Conservation (phyloP, 2,113 vertebrate genomes). For the Chionodraco myersi region DNA sequence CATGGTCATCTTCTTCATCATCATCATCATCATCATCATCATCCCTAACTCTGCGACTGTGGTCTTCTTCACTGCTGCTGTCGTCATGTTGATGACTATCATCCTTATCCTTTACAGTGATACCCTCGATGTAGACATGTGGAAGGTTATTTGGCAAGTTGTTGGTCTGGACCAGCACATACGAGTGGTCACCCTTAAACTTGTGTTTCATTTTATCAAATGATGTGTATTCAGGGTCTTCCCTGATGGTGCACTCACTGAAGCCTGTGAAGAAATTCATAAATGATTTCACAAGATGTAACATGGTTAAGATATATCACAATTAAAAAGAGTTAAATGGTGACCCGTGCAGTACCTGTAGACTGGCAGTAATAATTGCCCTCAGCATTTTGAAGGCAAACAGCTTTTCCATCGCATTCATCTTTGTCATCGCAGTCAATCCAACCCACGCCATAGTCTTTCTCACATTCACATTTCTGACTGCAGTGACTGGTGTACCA, state of each 20-base stretch:
- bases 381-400: slow-evolving; percentile 76
- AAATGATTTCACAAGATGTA: background rate
- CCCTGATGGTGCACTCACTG: slow-evolving; percentile 78
- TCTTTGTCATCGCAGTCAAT: slow-evolving; percentile 74
- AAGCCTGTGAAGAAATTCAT: slow-evolving; percentile 75
- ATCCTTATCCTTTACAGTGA: background rate
- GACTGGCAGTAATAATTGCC: slow-evolving; percentile 80
- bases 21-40: slow-evolving; percentile 8
- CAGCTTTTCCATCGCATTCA: slow-evolving; percentile 70
- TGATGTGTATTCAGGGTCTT: slow-evolving; percentile 83
- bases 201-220: slow-evolving; percentile 84
- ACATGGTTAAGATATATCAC: background rate
- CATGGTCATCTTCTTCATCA: background rate
- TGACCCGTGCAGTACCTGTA: slow-evolving; percentile 71
- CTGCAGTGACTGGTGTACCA: slow-evolving; percentile 84
- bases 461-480: slow-evolving; percentile 82
- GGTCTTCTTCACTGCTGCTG: slow-evolving; percentile 46
- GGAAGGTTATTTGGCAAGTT: slow-evolving; percentile 78
- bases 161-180: slow-evolving; percentile 82
- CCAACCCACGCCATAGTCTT: slow-evolving; percentile 56
- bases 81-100: slow-evolving; percentile 31
- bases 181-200: slow-evolving; percentile 82
- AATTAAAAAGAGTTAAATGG: background rate
- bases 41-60: slow-evolving; percentile 9
- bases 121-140: slow-evolving; percentile 82